These are phyloP conservation scores for Agapostemon virescens DNA, from an alignment of 2,888 invertebrate genomes.

Conservation along the genomic window DNA sequence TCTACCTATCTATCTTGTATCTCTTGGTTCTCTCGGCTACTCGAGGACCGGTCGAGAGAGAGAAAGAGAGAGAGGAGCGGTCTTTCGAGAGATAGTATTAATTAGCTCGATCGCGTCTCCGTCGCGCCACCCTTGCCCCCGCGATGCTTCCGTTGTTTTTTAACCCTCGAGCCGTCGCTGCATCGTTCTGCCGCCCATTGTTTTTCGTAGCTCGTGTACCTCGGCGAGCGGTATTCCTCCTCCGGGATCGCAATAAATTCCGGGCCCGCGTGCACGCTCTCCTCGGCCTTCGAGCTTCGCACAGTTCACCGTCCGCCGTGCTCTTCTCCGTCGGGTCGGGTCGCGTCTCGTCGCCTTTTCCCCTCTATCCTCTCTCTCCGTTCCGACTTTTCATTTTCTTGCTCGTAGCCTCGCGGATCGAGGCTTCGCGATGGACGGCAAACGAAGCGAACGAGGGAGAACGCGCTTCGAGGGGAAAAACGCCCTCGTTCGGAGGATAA, in stretches of 20 bases:
- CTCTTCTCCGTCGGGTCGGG: no score
- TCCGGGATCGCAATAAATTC: constrained; percentile 55
- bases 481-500: constrained; percentile 36
- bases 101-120: constrained; percentile 60
- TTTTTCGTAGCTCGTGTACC: constrained; percentile 7
- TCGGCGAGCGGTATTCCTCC: constrained; percentile 18
- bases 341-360: no score
- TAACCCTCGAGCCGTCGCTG: constrained; percentile 23
- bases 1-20: no score
- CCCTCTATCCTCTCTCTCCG: background rate
- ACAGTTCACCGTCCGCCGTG: background rate
- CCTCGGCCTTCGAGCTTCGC: background rate
- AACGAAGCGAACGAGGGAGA: background rate
- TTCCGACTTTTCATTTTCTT: constrained; percentile 44
- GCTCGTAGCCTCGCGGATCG: constrained; percentile 42
- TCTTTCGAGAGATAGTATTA: constrained; percentile 63
- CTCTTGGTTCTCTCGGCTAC: no score
- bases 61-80: background rate
- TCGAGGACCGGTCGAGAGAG: background rate
- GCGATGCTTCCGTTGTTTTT: constrained; percentile 13
- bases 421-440: constrained; percentile 28
- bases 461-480: background rate
- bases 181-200: constrained; percentile 20
- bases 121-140: background rate
- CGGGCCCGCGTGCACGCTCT: background rate